A percentile compares a stretch with the other conserved stretches of the same genome.
phyloP scores from a whole-genome alignment of 2,113 vertebrate species.

The Octodon degus region DNA sequence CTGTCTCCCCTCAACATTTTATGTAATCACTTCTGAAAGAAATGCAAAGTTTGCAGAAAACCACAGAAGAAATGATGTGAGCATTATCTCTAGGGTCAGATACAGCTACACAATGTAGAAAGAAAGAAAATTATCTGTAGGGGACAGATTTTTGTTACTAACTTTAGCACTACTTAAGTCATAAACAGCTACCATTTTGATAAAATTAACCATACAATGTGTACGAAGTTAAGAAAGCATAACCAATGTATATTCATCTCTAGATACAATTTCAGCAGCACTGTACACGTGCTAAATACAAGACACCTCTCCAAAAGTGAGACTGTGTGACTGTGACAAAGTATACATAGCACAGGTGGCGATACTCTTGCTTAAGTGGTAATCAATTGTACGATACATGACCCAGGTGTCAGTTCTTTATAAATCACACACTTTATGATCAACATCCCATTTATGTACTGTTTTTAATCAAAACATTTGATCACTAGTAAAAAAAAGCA shows the following conservation, averaged over 20 bases:
- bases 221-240: constrained; percentile 7
- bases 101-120: neutral
- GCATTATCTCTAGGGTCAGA: neutral
- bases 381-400: constrained; percentile 50
- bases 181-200: neutral
- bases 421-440: neutral
- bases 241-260: constrained; percentile 7
- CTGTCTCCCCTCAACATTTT: neutral
- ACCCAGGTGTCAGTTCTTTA: constrained; percentile 41
- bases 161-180: neutral
- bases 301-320: constrained; percentile 55
- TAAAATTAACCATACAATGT: constrained; percentile 1
- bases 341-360: constrained; percentile 21
- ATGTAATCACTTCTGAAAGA: neutral
- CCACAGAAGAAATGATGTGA: neutral
- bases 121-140: neutral
- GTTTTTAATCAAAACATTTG: neutral
- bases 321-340: neutral
- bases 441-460: neutral
- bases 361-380: constrained; percentile 4
- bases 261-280: neutral
- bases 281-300: neutral
- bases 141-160: neutral
- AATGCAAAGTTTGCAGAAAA: neutral
- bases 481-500: constrained; percentile 24